These are phyloP conservation scores for Sinhomidia bicolor DNA, from an alignment of 2,888 invertebrate species.

Conservation along the genomic window DNA sequence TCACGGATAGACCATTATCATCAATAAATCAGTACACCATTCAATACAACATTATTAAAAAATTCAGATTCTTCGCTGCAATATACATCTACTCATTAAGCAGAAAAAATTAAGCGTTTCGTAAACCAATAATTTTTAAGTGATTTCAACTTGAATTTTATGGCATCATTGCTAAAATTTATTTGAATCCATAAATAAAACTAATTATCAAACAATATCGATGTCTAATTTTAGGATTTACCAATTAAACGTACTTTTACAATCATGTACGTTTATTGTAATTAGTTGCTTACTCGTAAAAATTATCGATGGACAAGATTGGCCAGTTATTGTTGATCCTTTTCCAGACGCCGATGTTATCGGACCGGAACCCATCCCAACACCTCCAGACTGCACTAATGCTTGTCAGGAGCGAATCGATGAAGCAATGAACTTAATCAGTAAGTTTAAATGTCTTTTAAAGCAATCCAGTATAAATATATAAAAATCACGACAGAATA, in stretches of 20 bases:
- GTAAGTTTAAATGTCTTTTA: slow-evolving; percentile 22
- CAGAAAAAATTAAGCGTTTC: neutral
- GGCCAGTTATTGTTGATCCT: slow-evolving; percentile 59
- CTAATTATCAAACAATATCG: too few species aligned
- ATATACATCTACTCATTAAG: too few species aligned
- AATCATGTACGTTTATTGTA: neutral
- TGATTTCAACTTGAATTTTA: too few species aligned
- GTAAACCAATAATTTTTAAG: too few species aligned
- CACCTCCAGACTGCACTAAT: slow-evolving; percentile 30
- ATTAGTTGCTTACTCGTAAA: slow-evolving; percentile 36
- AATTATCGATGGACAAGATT: slow-evolving; percentile 46
- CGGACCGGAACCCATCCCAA: slow-evolving; percentile 23
- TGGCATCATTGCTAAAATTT: too few species aligned
- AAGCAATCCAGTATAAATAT: neutral
- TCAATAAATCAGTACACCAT: too few species aligned
- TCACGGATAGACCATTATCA: neutral
- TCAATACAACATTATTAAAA: too few species aligned
- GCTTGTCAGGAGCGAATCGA: slow-evolving; percentile 45
- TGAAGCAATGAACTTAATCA: neutral
- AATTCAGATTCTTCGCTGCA: too few species aligned
- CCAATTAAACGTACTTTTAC: neutral
- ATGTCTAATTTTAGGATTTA: slow-evolving; percentile 2
- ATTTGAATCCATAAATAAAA: too few species aligned
- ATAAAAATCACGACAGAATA: too few species aligned
- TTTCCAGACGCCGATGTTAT: slow-evolving; percentile 48